phyloP scores from a whole-genome alignment of 2,888 invertebrate species.

The Stenurella melanura region DNA sequence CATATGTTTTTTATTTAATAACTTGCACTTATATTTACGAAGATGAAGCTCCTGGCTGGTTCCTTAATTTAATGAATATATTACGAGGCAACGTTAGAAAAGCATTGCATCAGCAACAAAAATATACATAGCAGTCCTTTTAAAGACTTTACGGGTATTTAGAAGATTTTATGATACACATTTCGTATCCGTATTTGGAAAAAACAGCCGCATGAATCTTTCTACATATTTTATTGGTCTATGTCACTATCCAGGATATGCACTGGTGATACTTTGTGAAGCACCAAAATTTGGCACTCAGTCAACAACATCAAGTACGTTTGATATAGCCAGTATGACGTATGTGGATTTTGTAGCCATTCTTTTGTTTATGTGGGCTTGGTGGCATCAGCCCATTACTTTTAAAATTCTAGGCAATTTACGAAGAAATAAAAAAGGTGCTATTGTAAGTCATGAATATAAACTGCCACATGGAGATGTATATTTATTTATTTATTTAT shows the following conservation, averaged over 20 bases:
- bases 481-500: too few relatives aligned
- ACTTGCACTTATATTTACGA: constrained; percentile 74
- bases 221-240: constrained; percentile 86
- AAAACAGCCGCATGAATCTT: constrained; percentile 85
- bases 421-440: too few relatives aligned
- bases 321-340: too few relatives aligned
- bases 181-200: constrained; percentile 87
- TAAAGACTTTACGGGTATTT: constrained; percentile 82
- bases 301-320: too few relatives aligned
- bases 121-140: constrained; percentile 77
- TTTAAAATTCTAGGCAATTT: too few relatives aligned
- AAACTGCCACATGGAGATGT: too few relatives aligned
- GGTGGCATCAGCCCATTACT: too few relatives aligned
- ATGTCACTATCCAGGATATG: constrained; percentile 84
- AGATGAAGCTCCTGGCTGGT: constrained; percentile 73
- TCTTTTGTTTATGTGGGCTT: too few relatives aligned
- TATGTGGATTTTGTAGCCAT: too few relatives aligned
- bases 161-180: constrained; percentile 89
- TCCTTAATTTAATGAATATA: constrained; percentile 74
- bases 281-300: constrained; percentile 79
- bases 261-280: constrained; percentile 81
- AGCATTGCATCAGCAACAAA: constrained; percentile 75
- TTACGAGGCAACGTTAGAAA: constrained; percentile 70
- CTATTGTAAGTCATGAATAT: too few relatives aligned
- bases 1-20: constrained; percentile 74